A percentile compares a stretch with the other conserved stretches of the same genome.
These are phyloP conservation scores for Heloderma charlesbogerti DNA, from an alignment of 2,113 vertebrate species.

Conservation along the genomic window DNA sequence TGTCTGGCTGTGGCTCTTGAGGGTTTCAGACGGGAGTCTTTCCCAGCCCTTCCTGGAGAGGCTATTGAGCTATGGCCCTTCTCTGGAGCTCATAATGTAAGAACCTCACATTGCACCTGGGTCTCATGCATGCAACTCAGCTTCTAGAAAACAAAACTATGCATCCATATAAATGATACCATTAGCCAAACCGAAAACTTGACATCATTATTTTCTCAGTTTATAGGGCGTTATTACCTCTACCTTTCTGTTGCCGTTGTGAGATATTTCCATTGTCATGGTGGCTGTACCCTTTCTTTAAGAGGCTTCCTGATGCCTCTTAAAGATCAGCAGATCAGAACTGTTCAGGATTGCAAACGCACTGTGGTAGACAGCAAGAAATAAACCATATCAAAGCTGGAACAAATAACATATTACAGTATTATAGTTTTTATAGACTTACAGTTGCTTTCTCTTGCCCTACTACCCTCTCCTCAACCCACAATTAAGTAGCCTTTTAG, in stretches of 20 bases:
- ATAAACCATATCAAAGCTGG: conserved; percentile 4
- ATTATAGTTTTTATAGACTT: conserved; percentile 15
- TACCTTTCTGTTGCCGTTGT: conserved; percentile 1
- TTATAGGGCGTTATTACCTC: conserved; percentile 6
- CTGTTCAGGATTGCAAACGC: neutral
- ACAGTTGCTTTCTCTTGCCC: neutral
- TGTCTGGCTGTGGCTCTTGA: neutral
- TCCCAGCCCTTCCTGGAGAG: neutral
- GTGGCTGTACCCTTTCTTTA: conserved; percentile 36
- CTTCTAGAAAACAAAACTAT: neutral
- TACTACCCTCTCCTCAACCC: neutral
- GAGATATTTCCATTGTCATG: conserved; percentile 21
- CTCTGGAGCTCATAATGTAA: neutral
- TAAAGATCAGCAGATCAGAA: conserved; percentile 44
- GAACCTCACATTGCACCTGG: neutral
- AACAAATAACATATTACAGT: conserved; percentile 9
- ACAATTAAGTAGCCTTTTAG: neutral
- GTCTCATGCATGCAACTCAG: neutral
- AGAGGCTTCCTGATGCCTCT: conserved; percentile 50
- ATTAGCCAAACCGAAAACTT: neutral
- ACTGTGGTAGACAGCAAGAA: conserved; percentile 22
- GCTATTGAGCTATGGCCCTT: neutral
- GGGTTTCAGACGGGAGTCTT: neutral
- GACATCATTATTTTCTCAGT: neutral
- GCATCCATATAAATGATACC: neutral